These are phyloP conservation scores for Punctoribates punctum DNA, from an alignment of 2,888 invertebrate species.

Conservation along the genomic window DNA sequence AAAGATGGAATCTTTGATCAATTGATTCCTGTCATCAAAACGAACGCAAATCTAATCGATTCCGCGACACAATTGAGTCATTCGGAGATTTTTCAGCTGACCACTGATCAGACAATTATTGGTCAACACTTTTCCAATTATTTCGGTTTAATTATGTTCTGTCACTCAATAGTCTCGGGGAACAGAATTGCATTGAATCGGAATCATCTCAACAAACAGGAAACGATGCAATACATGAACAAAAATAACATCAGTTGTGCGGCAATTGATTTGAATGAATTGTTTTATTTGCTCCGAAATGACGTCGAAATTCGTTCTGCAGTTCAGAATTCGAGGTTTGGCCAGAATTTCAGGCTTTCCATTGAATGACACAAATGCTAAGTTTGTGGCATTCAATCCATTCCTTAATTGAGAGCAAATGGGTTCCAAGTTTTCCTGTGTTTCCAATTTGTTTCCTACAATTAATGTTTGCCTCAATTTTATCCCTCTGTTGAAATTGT, in stretches of 20 bases:
- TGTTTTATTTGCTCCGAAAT: conserved; percentile 1
- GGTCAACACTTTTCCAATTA: not conserved
- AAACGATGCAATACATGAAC: not conserved
- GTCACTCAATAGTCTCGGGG: conserved; percentile 7
- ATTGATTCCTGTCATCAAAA: conserved; percentile 14
- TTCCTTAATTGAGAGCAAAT: no score
- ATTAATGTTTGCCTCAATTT: no score
- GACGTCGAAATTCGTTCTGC: not conserved
- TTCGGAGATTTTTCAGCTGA: not conserved
- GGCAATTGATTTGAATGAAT: not conserved
- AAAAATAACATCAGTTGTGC: not conserved
- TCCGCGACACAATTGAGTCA: not conserved
- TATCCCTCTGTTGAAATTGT: no score
- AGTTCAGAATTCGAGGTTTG: not conserved
- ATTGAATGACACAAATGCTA: not conserved
- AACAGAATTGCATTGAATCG: not conserved
- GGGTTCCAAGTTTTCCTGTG: no score
- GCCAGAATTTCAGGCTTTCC: not conserved
- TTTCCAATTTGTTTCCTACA: no score
- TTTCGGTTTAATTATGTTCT: not conserved
- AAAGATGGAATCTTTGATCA: not conserved
- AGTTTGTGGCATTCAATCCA: no score
- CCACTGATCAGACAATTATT: not conserved
- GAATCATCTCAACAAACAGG: not conserved
- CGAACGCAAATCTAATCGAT: not conserved